Base-by-base conservation (phyloP, 2,797 vertebrate species). In the Enteromius afrohamiltoni region DNA sequence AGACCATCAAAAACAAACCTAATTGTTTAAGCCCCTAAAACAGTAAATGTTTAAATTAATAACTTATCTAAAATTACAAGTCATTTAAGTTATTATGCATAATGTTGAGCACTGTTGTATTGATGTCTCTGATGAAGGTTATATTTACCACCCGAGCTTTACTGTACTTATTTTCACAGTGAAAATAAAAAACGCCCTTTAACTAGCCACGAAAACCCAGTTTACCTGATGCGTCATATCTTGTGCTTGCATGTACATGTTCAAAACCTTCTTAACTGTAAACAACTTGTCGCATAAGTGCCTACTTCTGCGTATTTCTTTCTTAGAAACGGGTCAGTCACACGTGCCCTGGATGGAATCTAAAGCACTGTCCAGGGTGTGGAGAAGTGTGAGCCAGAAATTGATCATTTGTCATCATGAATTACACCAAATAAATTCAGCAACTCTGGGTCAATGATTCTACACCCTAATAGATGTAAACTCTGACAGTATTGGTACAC, bases 281-380 rank as follows among this genome's bases (percentile, higher is more conserved):
- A 83, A 83, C 81, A 83, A 42, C 21, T 69, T 10, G 40, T 47
- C 19, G 13, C 3, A 7, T 9, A 40, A 82, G 42, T 58, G 3
- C 17, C 16, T 62, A 51, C 53, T 71, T 79, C 67, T 67, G 51
- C 8, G 42, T 49, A 47, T 5, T 65, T 8, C 14, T 68, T 47
- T 23, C 19, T 62, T 21, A 76, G 53, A 82, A 64, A 69, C 23
- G 3, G 34, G 37, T 80, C 49, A 79, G 14, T 47, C 37, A 53
- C 53, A 19, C 19, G 34, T 78, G 42, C 6, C 37, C 60, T 83
- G 8, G n/a, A 51, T 83, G 8, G 37, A 45, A 77, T 68, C 70
- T 74, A 53, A 86, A 64, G 26, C 19, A 74, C 62, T 53, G 62
- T 81, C 68, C 80, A 83, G 79, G 85, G 77, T 78, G 86, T 80